These are phyloP conservation scores for Nothoprocta perdicaria DNA, from an alignment of 2,113 vertebrate species.

Conservation along the genomic window DNA sequence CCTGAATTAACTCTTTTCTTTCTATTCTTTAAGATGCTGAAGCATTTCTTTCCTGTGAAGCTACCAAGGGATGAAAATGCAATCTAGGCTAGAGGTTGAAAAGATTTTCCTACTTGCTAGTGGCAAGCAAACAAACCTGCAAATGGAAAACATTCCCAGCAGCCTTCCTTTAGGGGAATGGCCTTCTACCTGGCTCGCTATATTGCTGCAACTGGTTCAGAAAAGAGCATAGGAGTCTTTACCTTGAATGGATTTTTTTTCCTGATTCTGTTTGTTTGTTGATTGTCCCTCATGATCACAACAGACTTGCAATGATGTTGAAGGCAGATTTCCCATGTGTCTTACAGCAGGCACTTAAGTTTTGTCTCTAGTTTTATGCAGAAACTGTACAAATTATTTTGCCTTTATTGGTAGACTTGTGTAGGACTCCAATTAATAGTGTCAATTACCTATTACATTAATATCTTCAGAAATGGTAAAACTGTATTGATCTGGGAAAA, in stretches of 20 bases:
- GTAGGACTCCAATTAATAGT: neutral
- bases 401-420: neutral
- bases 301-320: neutral
- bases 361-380: neutral
- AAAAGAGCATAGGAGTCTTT: neutral
- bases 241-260: neutral
- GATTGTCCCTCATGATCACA: neutral
- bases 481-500: too few relatives aligned
- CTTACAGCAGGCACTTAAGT: neutral
- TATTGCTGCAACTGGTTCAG: slow-evolving; percentile 1
- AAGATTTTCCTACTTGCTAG: neutral
- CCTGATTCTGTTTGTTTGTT: neutral
- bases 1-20: neutral
- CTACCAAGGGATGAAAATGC: slow-evolving; percentile 40
- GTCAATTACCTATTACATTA: neutral
- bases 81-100: neutral
- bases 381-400: neutral
- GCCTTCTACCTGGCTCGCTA: slow-evolving; percentile 13
- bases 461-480: neutral
- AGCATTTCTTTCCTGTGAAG: slow-evolving; percentile 13
- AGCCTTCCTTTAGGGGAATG: neutral
- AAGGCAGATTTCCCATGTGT: neutral
- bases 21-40: neutral
- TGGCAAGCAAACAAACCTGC: neutral
- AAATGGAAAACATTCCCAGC: slow-evolving; percentile 23